These are phyloP conservation scores for Brachyopa scutellaris DNA, from an alignment of 2,888 invertebrate species.

Conservation along the genomic window DNA sequence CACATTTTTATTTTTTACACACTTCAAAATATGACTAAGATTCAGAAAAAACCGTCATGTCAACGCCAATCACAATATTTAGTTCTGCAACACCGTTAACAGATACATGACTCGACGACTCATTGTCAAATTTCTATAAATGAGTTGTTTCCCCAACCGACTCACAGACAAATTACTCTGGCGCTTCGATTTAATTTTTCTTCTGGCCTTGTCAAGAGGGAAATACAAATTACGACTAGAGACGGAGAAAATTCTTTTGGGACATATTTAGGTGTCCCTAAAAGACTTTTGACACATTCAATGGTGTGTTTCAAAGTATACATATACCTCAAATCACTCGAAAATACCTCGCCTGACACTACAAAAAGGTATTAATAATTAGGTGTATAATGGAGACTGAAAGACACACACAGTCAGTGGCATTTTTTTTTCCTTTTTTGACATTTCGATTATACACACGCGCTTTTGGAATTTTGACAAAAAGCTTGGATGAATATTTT, in stretches of 20 bases:
- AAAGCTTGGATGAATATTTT: too few species aligned
- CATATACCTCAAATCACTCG: not conserved
- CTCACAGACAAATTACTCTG: conserved; percentile 55
- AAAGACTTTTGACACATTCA: conserved; percentile 58
- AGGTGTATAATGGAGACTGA: conserved; percentile 54
- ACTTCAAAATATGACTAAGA: too few species aligned
- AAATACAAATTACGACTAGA: conserved; percentile 8
- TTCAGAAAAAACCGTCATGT: conserved; percentile 34
- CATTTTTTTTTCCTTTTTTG: conserved; percentile 18
- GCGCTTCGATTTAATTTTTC: conserved; percentile 59
- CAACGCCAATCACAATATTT: conserved; percentile 60
- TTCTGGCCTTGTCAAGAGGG: conserved; percentile 18
- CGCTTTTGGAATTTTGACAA: conserved; percentile 63
- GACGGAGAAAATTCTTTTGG: conserved; percentile 6
- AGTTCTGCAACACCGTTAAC: conserved; percentile 11
- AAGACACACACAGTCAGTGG: conserved; percentile 49
- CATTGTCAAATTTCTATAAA: conserved; percentile 34
- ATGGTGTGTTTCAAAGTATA: not conserved
- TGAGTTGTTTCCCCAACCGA: not conserved
- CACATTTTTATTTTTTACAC: too few species aligned
- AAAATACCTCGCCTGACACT: conserved; percentile 5
- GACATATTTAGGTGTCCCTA: conserved; percentile 39
- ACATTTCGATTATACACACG: conserved; percentile 33
- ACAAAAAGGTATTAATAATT: conserved; percentile 61
- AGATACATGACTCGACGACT: conserved; percentile 21